These are phyloP conservation scores for Chaetodon trifascialis DNA, from an alignment of 2,113 vertebrate species.

Conservation along the genomic window DNA sequence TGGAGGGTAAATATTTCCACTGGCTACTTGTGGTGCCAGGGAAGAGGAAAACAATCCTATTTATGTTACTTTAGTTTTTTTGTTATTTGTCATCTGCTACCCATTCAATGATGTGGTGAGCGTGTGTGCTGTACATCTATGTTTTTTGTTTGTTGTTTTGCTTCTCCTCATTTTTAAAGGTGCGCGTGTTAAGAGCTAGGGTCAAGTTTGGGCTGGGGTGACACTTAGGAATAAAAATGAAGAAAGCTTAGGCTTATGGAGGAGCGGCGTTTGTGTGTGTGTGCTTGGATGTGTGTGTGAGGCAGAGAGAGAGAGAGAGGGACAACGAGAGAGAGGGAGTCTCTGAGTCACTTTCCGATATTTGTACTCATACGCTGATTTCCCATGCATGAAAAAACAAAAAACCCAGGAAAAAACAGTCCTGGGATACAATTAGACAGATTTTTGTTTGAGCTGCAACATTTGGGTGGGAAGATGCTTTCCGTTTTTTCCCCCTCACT, in stretches of 20 bases:
- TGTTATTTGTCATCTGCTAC: conserved; percentile 48
- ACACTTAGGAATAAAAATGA: neutral
- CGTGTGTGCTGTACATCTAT: conserved; percentile 1
- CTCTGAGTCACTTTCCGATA: conserved; percentile 70
- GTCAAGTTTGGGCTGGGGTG: neutral
- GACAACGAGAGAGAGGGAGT: conserved; percentile 7
- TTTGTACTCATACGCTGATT: conserved; percentile 58
- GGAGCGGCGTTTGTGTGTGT: neutral
- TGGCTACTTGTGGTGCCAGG: conserved; percentile 65
- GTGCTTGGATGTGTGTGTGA: neutral
- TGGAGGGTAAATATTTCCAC: conserved; percentile 71
- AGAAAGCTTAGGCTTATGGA: neutral
- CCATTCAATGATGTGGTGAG: conserved; percentile 14
- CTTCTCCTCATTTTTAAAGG: neutral
- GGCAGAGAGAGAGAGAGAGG: neutral
- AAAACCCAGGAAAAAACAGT: conserved; percentile 62
- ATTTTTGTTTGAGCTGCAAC: conserved; percentile 47
- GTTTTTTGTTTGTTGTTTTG: neutral
- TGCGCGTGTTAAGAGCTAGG: conserved; percentile 8
- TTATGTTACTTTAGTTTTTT: conserved; percentile 43
- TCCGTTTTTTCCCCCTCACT: conserved; percentile 11
- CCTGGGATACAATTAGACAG: conserved; percentile 48
- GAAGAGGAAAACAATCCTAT: conserved; percentile 47
- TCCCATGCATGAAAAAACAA: conserved; percentile 41
- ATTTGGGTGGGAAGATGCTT: conserved; percentile 55